Percentiles rank a stretch among this genome's conserved stretches.
Conservation (phyloP, 1,140 invertebrate species). For the Bombus sylvicola region DNA sequence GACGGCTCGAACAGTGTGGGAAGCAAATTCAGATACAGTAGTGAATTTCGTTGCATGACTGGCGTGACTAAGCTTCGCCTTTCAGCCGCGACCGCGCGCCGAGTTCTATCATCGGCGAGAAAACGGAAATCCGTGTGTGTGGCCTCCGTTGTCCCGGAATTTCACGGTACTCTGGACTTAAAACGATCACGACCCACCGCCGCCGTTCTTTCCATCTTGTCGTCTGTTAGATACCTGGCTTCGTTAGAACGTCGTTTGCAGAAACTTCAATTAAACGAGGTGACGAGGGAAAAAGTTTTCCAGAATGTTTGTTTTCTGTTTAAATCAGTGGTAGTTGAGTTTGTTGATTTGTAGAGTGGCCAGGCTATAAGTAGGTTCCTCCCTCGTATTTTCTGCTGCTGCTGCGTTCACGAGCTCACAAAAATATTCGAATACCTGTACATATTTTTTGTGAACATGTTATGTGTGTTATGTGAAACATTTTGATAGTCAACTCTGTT, state of each 20-base stretch:
- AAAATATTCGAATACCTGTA: neutral
- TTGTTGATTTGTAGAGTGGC: neutral
- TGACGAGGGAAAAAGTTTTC: conserved; percentile 62
- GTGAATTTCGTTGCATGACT: conserved; percentile 72
- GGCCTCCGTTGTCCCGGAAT: conserved; percentile 54
- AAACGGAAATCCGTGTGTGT: conserved; percentile 38
- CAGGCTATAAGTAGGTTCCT: neutral
- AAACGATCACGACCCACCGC: conserved; percentile 29
- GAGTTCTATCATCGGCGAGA: conserved; percentile 16
- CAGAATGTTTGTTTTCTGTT: neutral
- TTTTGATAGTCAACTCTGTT: no score
- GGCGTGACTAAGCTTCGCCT: conserved; percentile 76
- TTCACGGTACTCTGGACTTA: conserved; percentile 63
- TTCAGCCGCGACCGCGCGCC: conserved; percentile 45
- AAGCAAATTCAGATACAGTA: conserved; percentile 7
- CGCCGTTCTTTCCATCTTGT: neutral
- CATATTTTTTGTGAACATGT: no score
- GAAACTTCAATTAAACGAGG: conserved; percentile 74
- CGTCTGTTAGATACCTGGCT: neutral
- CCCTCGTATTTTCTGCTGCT: neutral
- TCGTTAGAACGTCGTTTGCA: neutral
- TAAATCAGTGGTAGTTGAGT: neutral
- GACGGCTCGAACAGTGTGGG: conserved; percentile 38
- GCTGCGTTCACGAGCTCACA: neutral
- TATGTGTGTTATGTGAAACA: no score